Conservation (phyloP, 2,797 vertebrate genomes). For the Sparidentex hasta region DNA sequence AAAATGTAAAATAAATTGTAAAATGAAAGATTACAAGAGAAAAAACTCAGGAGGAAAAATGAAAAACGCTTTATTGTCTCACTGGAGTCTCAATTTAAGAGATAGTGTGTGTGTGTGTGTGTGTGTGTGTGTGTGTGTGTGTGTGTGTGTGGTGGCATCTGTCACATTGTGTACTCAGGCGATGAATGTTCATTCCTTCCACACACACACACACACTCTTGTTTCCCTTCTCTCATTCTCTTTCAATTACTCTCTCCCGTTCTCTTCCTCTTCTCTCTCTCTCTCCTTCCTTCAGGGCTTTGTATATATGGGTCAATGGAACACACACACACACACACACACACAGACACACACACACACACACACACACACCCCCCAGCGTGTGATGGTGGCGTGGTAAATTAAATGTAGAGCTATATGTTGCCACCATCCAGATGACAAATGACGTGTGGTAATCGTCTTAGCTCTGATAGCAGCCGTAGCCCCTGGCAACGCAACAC, state of each 20-base stretch:
- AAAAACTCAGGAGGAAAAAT: background rate
- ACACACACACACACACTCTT: conserved; percentile 26
- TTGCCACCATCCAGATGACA: conserved; percentile 86
- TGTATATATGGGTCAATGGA: conserved; percentile 84
- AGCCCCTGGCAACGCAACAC: conserved; percentile 57
- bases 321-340: conserved; percentile 41
- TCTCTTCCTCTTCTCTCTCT: conserved; percentile 31
- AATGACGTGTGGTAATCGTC: conserved; percentile 85
- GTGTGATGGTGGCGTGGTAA: conserved; percentile 73
- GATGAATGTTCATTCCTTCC: conserved; percentile 14
- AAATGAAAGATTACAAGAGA: too few relatives aligned
- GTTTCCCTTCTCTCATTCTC: conserved; percentile 50
- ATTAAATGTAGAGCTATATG: conserved; percentile 85
- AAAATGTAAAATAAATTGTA: background rate
- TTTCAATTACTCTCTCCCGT: conserved; percentile 63
- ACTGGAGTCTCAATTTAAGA: conserved; percentile 10
- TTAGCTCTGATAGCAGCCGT: conserved; percentile 82
- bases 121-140: conserved; percentile 13
- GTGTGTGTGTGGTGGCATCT: conserved; percentile 38
- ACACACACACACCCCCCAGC: conserved; percentile 63
- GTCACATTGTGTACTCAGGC: conserved; percentile 39
- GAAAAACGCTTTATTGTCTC: conserved; percentile 2
- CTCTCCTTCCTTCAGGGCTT: conserved; percentile 71
- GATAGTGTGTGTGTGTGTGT: conserved; percentile 9
- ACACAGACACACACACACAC: conserved; percentile 40